phyloP scores from a whole-genome alignment of 2,797 vertebrate species.

The Tapera naevia region DNA sequence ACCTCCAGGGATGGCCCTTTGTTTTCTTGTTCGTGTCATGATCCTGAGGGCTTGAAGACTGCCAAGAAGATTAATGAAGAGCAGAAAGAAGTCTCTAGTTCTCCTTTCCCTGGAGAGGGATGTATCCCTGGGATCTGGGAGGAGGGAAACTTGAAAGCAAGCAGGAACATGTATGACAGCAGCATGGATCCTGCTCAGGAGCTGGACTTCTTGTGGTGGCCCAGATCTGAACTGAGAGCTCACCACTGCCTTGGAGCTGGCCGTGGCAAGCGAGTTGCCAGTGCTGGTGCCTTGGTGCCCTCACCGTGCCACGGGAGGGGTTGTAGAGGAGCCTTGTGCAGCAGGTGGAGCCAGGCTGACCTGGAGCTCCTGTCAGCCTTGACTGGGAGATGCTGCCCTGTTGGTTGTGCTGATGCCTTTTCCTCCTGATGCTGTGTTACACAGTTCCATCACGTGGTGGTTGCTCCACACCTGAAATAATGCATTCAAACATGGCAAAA shows the following conservation, averaged over 20 bases:
- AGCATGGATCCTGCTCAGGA: accelerated
- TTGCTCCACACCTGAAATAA: neutral
- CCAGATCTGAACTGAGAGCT: neutral
- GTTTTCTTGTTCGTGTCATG: neutral
- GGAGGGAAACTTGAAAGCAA: neutral
- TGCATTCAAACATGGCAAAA: accelerated
- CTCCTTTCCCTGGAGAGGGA: neutral
- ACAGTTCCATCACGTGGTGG: accelerated
- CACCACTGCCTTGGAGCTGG: neutral
- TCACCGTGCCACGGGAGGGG: accelerated
- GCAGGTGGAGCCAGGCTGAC: too few species aligned
- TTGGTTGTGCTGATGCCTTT: neutral
- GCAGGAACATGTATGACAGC: neutral
- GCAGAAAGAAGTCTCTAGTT: too few species aligned
- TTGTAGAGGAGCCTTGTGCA: neutral
- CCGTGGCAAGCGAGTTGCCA: accelerated
- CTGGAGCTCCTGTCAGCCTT: too few species aligned
- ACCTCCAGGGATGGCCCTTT: neutral
- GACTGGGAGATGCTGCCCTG: neutral
- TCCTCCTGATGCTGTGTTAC: neutral
- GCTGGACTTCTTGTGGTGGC: neutral
- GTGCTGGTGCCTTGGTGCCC: neutral
- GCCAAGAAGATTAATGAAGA: neutral
- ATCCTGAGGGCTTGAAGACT: neutral
- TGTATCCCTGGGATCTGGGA: neutral